Evolutionary conservation across 1,140 invertebrate species (phyloP), one percentile per base, ranked within the genome.

Genomic region (Zaprionus taronus): DNA sequence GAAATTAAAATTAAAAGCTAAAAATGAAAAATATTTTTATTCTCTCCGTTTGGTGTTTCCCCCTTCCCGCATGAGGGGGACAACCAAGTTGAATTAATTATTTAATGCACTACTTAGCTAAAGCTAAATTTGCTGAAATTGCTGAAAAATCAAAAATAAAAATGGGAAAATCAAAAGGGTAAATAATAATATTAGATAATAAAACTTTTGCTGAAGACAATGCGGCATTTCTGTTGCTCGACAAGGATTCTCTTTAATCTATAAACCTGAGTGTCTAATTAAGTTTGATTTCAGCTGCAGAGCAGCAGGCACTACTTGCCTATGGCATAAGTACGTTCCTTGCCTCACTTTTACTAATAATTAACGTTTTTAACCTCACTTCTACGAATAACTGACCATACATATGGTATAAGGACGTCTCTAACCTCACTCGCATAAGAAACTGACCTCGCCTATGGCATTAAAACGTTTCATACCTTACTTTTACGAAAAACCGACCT

Each of bases 21-120:
- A 91, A 91, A 91, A 91, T 91, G 86, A 91, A 89, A 91, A 91
- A 91, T 91, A 91, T 91, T 91, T 91, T 90, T 90, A 91, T 91
- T 91, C 90, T 91, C 82, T 91, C 80, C 76, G 85, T 73, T 87
- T 84, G 83, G 65, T 89, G 72, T 77, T 82, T 79, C 78, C 86
- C 71, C 60, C 20, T 24, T 14, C 9, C n/a, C 20, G 28, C 14
- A 2, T 12, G 38, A 67, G 15, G 47, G 72, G 83, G 83, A 87
- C 84, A 87, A 87, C 73, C 81, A 68, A 89, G 61, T 82, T 67
- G 15, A 72, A 47, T 49, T 56, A 28, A 53, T 24, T 64, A 56
- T 12, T 62, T 26, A 77, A 51, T 36, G 12, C 31, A 20, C 49
- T 64, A 73, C 34, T 60, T 41, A 60, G 17, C 20, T 17, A 64